Evolutionary conservation across 2,888 invertebrate genomes (phyloP).

Genomic region (Zhengitettix transpicula): DNA sequence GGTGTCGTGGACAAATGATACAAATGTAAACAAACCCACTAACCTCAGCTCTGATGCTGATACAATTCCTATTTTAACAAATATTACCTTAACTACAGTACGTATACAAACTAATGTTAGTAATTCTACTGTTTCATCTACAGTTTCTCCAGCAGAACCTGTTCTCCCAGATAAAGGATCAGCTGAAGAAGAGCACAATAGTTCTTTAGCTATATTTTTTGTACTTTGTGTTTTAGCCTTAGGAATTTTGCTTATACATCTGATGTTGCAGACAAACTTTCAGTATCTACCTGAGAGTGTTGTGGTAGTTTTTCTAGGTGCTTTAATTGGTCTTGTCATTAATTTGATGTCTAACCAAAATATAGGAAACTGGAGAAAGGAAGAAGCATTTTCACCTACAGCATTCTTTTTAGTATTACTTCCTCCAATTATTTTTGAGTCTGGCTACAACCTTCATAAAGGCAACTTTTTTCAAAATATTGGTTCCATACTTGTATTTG

Average conservation of each 20-base stretch:
- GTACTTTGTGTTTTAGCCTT: slow-evolving; percentile 88
- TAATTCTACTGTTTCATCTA: slow-evolving; percentile 23
- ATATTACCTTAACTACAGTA: too few relatives aligned
- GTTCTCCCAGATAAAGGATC: slow-evolving; percentile 77
- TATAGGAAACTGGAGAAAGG: slow-evolving; percentile 88
- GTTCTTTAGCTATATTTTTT: slow-evolving; percentile 95
- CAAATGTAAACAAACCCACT: too few relatives aligned
- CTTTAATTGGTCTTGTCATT: slow-evolving; percentile 76
- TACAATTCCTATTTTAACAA: too few relatives aligned
- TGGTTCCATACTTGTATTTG: slow-evolving; percentile 95
- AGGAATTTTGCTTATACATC: slow-evolving; percentile 85
- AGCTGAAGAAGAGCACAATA: slow-evolving; percentile 90
- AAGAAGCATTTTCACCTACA: slow-evolving; percentile 95
- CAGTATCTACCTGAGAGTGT: slow-evolving; percentile 96
- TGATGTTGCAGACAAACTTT: slow-evolving; percentile 87
- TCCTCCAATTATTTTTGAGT: slow-evolving; percentile 98
- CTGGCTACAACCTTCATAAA: slow-evolving; percentile 96
- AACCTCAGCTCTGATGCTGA: too few relatives aligned
- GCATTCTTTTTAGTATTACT: slow-evolving; percentile 91
- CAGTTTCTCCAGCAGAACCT: slow-evolving; percentile 48
- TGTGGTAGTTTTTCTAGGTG: slow-evolving; percentile 89
- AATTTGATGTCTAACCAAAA: slow-evolving; percentile 78
- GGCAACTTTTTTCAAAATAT: slow-evolving; percentile 95
- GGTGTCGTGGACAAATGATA: too few relatives aligned
- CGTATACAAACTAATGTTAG: not conserved